phyloP scores from a whole-genome alignment of 2,113 vertebrate species.

The Phylloscopus trochilus region DNA sequence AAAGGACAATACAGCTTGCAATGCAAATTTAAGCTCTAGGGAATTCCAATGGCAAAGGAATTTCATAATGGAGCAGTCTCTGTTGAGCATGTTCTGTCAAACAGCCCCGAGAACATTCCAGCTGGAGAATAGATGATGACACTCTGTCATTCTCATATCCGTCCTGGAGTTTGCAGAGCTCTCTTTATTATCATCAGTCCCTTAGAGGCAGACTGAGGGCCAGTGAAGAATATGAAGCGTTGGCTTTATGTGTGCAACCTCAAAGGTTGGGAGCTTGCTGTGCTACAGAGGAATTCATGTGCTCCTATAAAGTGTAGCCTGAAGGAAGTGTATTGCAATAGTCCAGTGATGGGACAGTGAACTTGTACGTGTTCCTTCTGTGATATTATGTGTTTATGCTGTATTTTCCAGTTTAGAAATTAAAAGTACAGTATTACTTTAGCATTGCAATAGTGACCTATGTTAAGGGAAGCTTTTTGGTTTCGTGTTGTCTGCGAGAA shows the following conservation, averaged over 20 bases:
- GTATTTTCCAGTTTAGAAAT: not conserved
- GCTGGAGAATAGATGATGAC: not conserved
- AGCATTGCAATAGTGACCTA: not conserved
- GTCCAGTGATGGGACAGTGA: not conserved
- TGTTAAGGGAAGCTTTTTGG: not conserved
- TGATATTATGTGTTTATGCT: not conserved
- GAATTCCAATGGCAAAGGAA: constrained; percentile 42
- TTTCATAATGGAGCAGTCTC: constrained; percentile 28
- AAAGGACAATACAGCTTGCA: not conserved
- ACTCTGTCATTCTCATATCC: not conserved
- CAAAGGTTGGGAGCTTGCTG: not conserved
- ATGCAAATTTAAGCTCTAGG: constrained; percentile 10
- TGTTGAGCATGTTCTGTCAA: constrained; percentile 7
- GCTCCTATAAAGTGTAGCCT: constrained; percentile 7
- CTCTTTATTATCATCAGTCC: not conserved
- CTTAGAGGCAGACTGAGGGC: constrained; percentile 10
- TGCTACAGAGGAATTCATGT: not conserved
- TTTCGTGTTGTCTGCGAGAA: not conserved
- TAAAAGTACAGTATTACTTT: not conserved
- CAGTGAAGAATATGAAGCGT: not conserved
- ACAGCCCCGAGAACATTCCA: constrained; percentile 52
- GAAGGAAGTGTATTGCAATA: not conserved
- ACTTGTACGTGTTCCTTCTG: not conserved
- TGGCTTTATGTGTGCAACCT: not conserved
- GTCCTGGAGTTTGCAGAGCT: not conserved